Evolutionary conservation across 2,888 invertebrate species (phyloP).

Genomic region (Dendrolimus houi): DNA sequence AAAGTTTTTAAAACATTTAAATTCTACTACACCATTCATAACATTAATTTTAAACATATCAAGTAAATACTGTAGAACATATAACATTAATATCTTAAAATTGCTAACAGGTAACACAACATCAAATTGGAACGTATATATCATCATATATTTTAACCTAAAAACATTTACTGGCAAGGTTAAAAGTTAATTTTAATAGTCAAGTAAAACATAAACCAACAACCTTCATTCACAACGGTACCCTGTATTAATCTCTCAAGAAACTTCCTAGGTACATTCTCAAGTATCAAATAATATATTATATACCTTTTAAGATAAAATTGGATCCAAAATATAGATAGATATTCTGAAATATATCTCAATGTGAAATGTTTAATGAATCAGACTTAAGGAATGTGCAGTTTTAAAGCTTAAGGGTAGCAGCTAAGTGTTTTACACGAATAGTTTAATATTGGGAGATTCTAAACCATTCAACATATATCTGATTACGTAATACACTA

Average conservation of each 20-base stretch:
- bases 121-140: slow-evolving; percentile 41
- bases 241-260: slow-evolving; percentile 68
- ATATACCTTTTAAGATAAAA: slow-evolving; percentile 59
- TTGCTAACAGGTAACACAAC: slow-evolving; percentile 57
- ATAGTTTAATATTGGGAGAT: slow-evolving; percentile 35
- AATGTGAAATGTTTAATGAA: slow-evolving; percentile 62
- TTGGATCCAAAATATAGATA: slow-evolving; percentile 68
- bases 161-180: slow-evolving; percentile 27
- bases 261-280: slow-evolving; percentile 32
- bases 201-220: slow-evolving; percentile 21
- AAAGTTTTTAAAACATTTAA: slow-evolving; percentile 38
- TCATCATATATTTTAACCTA: slow-evolving; percentile 11
- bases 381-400: slow-evolving; percentile 75
- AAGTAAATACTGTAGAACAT: slow-evolving; percentile 31
- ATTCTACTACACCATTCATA: slow-evolving; percentile 48
- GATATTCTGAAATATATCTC: slow-evolving; percentile 53
- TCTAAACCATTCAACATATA: slow-evolving; percentile 33
- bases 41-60: slow-evolving; percentile 48
- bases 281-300: slow-evolving; percentile 56
- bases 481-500: slow-evolving; percentile 37
- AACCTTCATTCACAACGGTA: slow-evolving; percentile 44
- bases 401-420: slow-evolving; percentile 58
- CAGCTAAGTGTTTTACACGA: slow-evolving; percentile 51
- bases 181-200: slow-evolving; percentile 21
- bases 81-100: not conserved